Conservation (phyloP, 2,888 invertebrate species). For the Blastobasis adustella region DNA sequence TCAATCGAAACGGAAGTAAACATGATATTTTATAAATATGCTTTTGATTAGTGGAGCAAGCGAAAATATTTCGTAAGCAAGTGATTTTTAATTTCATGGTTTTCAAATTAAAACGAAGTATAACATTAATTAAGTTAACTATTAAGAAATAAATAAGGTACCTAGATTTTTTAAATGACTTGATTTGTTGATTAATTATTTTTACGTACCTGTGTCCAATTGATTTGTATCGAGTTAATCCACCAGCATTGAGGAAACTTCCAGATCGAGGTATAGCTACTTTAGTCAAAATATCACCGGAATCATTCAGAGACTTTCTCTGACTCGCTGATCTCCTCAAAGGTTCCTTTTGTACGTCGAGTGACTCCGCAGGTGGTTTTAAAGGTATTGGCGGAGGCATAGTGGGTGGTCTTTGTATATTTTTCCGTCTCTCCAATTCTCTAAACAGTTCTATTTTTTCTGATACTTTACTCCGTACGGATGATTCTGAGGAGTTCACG, state of each 20-base stretch:
- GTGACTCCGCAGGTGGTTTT: constrained; percentile 43
- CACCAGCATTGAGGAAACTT: constrained; percentile 89
- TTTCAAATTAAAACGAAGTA: too few species aligned
- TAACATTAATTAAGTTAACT: too few species aligned
- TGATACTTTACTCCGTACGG: constrained; percentile 65
- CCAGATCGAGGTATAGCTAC: constrained; percentile 90
- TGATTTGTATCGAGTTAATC: constrained; percentile 84
- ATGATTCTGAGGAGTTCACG: constrained; percentile 52
- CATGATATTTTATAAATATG: too few species aligned
- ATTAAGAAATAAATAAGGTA: too few species aligned
- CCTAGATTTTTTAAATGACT: too few species aligned
- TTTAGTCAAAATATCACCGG: constrained; percentile 88
- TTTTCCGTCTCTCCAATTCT: constrained; percentile 61
- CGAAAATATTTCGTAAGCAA: too few species aligned
- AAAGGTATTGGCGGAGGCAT: constrained; percentile 65
- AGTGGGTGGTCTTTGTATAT: constrained; percentile 62
- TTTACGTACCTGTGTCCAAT: constrained; percentile 76
- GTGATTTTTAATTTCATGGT: too few species aligned
- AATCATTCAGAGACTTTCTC: constrained; percentile 68
- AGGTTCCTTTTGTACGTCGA: constrained; percentile 48
- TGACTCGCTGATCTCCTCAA: constrained; percentile 64
- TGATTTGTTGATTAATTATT: background rate
- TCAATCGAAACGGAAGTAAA: too few species aligned
- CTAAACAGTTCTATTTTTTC: constrained; percentile 69
- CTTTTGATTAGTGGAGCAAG: too few species aligned